These are phyloP conservation scores for Zaprionus vittiger DNA, from an alignment of 1,140 invertebrate species.

Conservation along the genomic window DNA sequence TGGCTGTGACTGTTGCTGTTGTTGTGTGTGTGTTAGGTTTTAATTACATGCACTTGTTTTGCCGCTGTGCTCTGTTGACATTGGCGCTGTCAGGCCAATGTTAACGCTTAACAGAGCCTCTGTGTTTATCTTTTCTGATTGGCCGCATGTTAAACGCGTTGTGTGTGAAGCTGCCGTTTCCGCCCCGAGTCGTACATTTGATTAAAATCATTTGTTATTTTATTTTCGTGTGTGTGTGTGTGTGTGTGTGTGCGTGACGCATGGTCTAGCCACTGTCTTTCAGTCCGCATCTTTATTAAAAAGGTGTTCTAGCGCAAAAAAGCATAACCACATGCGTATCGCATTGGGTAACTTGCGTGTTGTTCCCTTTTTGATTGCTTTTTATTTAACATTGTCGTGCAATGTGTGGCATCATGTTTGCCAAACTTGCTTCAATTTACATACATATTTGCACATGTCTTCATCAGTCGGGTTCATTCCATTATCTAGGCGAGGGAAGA, in stretches of 20 bases:
- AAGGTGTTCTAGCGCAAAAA: conserved; percentile 50
- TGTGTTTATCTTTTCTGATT: conserved; percentile 70
- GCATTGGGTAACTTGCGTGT: conserved; percentile 1
- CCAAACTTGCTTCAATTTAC: conserved; percentile 19
- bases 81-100: conserved; percentile 50
- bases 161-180: conserved; percentile 63
- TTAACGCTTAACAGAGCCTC: conserved; percentile 67
- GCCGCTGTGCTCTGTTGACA: conserved; percentile 56
- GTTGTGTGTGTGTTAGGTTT: conserved; percentile 25
- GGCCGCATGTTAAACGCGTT: conserved; percentile 65
- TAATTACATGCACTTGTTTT: conserved; percentile 68
- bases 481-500: background rate
- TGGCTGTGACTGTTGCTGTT: background rate
- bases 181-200: conserved; percentile 32
- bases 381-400: conserved; percentile 24
- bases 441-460: conserved; percentile 21
- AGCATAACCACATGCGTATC: conserved; percentile 34
- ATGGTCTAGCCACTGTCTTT: background rate
- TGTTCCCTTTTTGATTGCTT: conserved; percentile 46
- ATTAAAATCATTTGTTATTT: conserved; percentile 44
- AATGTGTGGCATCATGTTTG: conserved; percentile 8
- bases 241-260: conserved; percentile 7
- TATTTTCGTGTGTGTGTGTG: background rate
- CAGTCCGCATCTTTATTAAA: conserved; percentile 67
- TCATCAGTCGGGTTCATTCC: conserved; percentile 3